Evolutionary conservation across 1,140 invertebrate genomes (phyloP).

Genomic region (Drosophila teissieri): DNA sequence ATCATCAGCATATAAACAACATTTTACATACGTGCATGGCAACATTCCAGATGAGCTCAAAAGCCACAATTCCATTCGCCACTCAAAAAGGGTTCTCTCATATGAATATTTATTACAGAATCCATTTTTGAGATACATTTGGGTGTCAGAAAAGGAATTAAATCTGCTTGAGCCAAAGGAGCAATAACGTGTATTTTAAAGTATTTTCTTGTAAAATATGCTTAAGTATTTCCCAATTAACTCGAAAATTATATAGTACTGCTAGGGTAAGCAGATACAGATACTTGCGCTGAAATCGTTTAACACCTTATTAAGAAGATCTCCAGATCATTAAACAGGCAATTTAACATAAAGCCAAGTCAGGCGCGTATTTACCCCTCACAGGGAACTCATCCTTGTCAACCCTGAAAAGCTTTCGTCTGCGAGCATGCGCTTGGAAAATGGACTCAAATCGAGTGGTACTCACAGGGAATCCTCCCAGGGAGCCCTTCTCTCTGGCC

Average conservation of each 20-base stretch:
- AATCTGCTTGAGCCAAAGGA: not conserved
- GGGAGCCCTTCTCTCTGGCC: conserved; percentile 15
- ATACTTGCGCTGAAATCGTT: too few species aligned
- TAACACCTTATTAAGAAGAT: conserved; percentile 4
- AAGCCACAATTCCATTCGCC: conserved; percentile 6
- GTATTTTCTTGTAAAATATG: too few species aligned
- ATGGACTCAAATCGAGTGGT: conserved; percentile 30
- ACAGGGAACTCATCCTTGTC: not conserved
- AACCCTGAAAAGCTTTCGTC: conserved; percentile 38
- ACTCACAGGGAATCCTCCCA: conserved; percentile 2
- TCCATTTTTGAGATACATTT: not conserved
- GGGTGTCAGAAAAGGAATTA: conserved; percentile 15
- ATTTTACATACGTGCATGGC: conserved; percentile 19
- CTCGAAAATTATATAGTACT: not conserved
- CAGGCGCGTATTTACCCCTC: not conserved
- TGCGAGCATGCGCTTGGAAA: conserved; percentile 50
- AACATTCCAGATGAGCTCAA: conserved; percentile 15
- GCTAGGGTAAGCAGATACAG: too few species aligned
- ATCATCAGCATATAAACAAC: conserved; percentile 63
- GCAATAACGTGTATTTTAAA: too few species aligned
- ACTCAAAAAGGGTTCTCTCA: not conserved
- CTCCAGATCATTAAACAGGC: conserved; percentile 10
- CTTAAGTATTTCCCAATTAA: too few species aligned
- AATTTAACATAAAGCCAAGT: conserved; percentile 3
- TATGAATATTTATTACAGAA: conserved; percentile 39